phyloP scores from a whole-genome alignment of 1,140 invertebrate species.

The Agrypnia vestita region DNA sequence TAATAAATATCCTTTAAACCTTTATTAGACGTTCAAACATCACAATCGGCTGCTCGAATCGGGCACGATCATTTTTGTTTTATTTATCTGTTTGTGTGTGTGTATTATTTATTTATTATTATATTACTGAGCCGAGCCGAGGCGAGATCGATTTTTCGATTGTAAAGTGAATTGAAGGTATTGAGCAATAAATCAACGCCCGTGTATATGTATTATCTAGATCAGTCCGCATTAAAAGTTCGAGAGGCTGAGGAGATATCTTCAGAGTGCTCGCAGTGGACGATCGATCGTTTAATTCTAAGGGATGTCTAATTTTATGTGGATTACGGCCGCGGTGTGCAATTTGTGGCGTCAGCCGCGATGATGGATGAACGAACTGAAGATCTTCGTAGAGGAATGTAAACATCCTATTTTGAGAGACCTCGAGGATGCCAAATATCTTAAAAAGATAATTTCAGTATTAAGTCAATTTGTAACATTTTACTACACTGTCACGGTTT shows the following conservation, averaged over 20 bases:
- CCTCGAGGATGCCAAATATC: too few species aligned
- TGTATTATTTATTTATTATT: conserved; percentile 58
- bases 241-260: not conserved
- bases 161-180: conserved; percentile 58
- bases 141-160: conserved; percentile 60
- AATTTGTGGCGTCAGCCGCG: not conserved
- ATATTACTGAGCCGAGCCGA: conserved; percentile 28
- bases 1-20: conserved; percentile 60
- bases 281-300: conserved; percentile 7
- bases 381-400: too few species aligned
- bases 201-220: conserved; percentile 38
- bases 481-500: too few species aligned
- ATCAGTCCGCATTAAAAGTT: conserved; percentile 18
- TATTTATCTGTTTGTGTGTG: conserved; percentile 51
- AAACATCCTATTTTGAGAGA: too few species aligned
- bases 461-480: too few species aligned
- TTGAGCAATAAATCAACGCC: conserved; percentile 57
- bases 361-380: not conserved
- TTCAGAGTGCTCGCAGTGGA: not conserved
- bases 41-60: conserved; percentile 59
- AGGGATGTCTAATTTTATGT: conserved; percentile 29
- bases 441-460: too few species aligned
- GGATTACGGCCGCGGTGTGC: not conserved
- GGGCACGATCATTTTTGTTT: conserved; percentile 60
- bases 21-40: conserved; percentile 61